Evolutionary conservation across 2,113 vertebrate genomes (phyloP).

Genomic region (Mustela lutreola): DNA sequence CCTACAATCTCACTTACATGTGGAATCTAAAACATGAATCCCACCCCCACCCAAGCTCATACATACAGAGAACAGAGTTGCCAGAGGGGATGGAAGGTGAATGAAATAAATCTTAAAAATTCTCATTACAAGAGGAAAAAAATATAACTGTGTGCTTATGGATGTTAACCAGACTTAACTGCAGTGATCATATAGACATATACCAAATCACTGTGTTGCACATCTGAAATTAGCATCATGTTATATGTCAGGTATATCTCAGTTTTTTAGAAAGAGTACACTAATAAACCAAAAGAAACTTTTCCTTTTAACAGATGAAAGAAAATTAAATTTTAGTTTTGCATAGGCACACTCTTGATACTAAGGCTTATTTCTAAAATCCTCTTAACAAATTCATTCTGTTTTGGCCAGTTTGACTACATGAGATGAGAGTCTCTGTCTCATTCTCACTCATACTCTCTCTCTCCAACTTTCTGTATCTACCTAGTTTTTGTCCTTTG

Average conservation of each 20-base stretch:
- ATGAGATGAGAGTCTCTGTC: not conserved
- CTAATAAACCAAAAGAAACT: not conserved
- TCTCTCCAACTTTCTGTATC: not conserved
- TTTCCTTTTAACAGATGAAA: not conserved
- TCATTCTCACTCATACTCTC: not conserved
- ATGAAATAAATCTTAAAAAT: not conserved
- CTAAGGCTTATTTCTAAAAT: not conserved
- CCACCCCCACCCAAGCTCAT: not conserved
- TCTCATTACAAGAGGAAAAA: not conserved
- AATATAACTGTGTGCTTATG: not conserved
- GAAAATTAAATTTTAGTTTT: not conserved
- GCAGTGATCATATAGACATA: not conserved
- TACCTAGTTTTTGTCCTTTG: not conserved
- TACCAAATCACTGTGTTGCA: not conserved
- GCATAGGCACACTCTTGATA: not conserved
- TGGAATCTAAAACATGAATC: not conserved
- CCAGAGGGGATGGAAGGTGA: not conserved
- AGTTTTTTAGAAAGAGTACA: not conserved
- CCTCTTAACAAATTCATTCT: not conserved
- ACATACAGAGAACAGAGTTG: not conserved
- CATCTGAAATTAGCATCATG: not conserved
- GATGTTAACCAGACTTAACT: not conserved
- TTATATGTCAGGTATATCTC: not conserved
- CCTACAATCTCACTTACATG: not conserved
- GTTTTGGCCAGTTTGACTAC: not conserved